Evolutionary conservation across 2,113 vertebrate genomes (phyloP).

Genomic region (Orientallactaga bullata): DNA sequence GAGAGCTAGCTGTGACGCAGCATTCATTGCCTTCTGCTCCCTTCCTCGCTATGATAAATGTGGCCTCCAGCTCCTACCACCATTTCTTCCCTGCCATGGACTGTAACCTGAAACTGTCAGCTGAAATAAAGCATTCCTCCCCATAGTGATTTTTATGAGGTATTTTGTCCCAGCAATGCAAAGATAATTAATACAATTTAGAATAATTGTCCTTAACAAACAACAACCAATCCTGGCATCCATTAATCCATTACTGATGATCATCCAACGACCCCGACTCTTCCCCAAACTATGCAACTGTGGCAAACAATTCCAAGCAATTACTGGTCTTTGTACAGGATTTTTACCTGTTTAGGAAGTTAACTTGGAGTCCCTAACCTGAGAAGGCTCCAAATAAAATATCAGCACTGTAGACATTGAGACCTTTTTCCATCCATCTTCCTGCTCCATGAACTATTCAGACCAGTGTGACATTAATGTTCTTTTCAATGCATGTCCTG

Average conservation of each 20-base stretch:
- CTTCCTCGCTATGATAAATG: too few relatives aligned
- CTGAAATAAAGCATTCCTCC: too few relatives aligned
- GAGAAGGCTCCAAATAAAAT: constrained; percentile 49
- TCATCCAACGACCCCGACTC: not conserved
- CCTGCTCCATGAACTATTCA: not conserved
- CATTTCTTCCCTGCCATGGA: too few relatives aligned
- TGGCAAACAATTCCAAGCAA: not conserved
- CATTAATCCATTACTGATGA: not conserved
- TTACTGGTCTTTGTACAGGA: not conserved
- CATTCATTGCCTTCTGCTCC: too few relatives aligned
- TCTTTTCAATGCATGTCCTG: not conserved
- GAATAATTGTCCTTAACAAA: not conserved
- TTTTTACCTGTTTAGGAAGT: constrained; percentile 3
- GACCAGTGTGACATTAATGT: not conserved
- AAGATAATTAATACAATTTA: not conserved
- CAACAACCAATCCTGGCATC: not conserved
- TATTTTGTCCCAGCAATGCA: too few relatives aligned
- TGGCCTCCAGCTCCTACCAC: too few relatives aligned
- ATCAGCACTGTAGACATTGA: not conserved
- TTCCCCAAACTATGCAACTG: not conserved
- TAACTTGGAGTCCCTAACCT: not conserved
- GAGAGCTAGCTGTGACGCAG: too few relatives aligned
- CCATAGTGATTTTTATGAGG: too few relatives aligned
- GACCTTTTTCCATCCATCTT: not conserved
- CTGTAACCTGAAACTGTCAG: too few relatives aligned